Percentiles rank a stretch among this genome's conserved stretches.
phyloP scores from a whole-genome alignment of 2,113 vertebrate genomes.

The Platichthys flesus region DNA sequence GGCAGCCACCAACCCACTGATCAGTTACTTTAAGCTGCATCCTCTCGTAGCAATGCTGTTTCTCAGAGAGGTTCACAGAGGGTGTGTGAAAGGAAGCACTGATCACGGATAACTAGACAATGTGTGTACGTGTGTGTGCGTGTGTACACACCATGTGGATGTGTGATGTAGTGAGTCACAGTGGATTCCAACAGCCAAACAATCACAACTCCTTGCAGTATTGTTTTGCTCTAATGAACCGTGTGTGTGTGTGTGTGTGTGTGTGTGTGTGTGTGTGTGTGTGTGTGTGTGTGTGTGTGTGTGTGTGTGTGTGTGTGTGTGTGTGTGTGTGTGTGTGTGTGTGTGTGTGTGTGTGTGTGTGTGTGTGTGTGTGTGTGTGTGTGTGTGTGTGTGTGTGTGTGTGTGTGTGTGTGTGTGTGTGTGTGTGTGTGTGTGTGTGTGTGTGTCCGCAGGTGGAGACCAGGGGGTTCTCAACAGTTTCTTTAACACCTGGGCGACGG shows the following conservation, averaged over 20 bases:
- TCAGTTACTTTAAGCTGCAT: too few species aligned
- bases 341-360: not conserved
- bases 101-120: too few species aligned
- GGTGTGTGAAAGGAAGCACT: too few species aligned
- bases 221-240: too few species aligned
- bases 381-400: not conserved
- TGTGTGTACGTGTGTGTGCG: too few species aligned
- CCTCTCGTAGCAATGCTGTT: too few species aligned
- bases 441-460: slow-evolving; percentile 89
- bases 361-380: not conserved
- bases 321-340: not conserved
- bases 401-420: not conserved
- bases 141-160: too few species aligned
- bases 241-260: not conserved
- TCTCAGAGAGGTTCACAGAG: too few species aligned
- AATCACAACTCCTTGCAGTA: too few species aligned
- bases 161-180: too few species aligned
- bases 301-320: not conserved
- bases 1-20: too few species aligned
- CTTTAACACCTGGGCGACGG: slow-evolving; percentile 95
- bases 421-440: not conserved
- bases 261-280: not conserved
- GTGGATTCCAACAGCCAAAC: too few species aligned
- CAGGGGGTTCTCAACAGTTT: slow-evolving; percentile 97
- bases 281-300: not conserved